phyloP scores from a whole-genome alignment of 1,140 invertebrate species.

The Drosophila tristis region DNA sequence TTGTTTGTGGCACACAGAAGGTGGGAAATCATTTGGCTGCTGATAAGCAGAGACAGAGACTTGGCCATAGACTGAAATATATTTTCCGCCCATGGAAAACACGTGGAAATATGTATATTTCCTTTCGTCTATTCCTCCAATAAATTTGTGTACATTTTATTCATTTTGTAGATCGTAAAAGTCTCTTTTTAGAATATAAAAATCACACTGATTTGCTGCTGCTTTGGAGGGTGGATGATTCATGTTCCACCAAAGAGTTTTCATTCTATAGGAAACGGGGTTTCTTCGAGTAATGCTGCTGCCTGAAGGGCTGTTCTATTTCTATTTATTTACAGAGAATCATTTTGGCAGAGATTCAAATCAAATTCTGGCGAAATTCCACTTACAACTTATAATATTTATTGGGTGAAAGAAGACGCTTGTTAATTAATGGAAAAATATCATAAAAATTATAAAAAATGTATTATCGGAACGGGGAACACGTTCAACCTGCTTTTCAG shows the following conservation, averaged over 20 bases:
- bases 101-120: background rate
- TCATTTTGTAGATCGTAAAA: constrained; percentile 11
- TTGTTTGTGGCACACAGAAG: constrained; percentile 10
- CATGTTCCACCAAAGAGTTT: background rate
- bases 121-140: background rate
- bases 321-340: constrained; percentile 27
- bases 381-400: too few species aligned
- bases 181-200: constrained; percentile 15
- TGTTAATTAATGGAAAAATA: constrained; percentile 26
- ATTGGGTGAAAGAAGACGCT: too few species aligned
- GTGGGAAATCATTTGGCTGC: constrained; percentile 33
- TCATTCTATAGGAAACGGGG: background rate
- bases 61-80: background rate
- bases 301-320: background rate
- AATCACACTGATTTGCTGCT: background rate
- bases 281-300: too few species aligned
- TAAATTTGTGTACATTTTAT: background rate
- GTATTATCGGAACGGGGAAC: constrained; percentile 34
- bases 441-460: constrained; percentile 17
- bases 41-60: constrained; percentile 25
- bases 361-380: constrained; percentile 33
- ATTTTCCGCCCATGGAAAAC: background rate
- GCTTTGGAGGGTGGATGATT: constrained; percentile 6
- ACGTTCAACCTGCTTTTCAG: constrained; percentile 64
- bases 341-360: constrained; percentile 47